These are phyloP conservation scores for Corythornis cristatus DNA, from an alignment of 2,113 vertebrate genomes.

Conservation along the genomic window DNA sequence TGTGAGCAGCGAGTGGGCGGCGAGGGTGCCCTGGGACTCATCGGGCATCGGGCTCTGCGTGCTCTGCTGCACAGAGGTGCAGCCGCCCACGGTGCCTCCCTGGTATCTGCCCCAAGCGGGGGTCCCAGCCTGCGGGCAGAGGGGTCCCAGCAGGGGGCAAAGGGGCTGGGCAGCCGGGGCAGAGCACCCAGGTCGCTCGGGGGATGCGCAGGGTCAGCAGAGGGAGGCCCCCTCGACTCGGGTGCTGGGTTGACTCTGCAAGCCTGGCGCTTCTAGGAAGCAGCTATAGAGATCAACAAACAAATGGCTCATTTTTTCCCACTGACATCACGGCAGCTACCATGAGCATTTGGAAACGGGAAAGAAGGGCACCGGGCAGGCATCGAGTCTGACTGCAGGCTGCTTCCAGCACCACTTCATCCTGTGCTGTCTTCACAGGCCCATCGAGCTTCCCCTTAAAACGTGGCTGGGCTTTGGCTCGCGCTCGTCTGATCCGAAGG, in stretches of 20 bases:
- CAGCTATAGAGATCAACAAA: not conserved
- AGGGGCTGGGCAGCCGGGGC: not conserved
- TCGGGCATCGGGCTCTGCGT: not conserved
- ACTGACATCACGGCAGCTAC: not conserved
- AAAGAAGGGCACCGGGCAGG: not conserved
- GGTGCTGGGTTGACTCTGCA: not conserved
- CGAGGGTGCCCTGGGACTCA: accelerated
- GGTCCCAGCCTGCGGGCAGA: not conserved
- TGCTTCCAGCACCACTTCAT: not conserved
- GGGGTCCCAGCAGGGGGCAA: not conserved
- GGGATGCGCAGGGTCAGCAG: too few relatives aligned
- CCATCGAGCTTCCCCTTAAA: not conserved
- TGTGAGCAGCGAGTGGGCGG: not conserved
- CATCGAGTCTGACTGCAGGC: accelerated
- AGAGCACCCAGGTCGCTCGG: not conserved
- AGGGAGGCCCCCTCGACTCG: not conserved
- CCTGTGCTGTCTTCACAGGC: not conserved
- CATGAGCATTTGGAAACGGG: accelerated
- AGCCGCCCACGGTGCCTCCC: accelerated
- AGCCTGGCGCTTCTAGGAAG: not conserved
- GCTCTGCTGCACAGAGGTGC: not conserved
- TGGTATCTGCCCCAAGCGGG: not conserved
- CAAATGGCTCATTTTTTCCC: not conserved
- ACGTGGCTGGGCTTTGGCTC: not conserved
- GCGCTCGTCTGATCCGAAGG: accelerated